Conservation (phyloP, 2,888 invertebrate species). For the Pachycephus smyrnensis region DNA sequence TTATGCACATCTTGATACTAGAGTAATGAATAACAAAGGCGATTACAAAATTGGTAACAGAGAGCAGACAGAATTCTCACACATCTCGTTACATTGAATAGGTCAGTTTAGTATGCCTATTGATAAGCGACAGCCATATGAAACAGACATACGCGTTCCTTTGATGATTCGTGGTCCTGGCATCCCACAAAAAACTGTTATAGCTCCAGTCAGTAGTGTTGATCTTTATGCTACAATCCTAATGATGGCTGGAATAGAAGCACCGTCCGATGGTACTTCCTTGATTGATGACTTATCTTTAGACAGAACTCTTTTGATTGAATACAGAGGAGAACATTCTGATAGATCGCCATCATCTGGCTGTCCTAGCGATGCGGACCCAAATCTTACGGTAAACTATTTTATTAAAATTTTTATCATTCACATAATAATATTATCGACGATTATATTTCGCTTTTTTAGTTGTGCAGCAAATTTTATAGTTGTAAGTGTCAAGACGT, state of each 20-base stretch:
- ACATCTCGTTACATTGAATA: constrained; percentile 55
- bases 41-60: neutral
- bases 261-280: constrained; percentile 63
- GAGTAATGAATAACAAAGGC: neutral
- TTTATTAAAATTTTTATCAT: neutral
- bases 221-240: constrained; percentile 89
- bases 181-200: constrained; percentile 69
- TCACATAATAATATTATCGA: neutral
- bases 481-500: constrained; percentile 90
- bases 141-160: constrained; percentile 89
- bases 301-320: constrained; percentile 77
- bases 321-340: constrained; percentile 85
- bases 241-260: constrained; percentile 74
- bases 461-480: constrained; percentile 71
- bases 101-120: constrained; percentile 90
- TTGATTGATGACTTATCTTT: constrained; percentile 49
- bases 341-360: constrained; percentile 69
- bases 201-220: constrained; percentile 77
- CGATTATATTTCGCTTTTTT: constrained; percentile 5
- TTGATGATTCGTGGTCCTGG: constrained; percentile 83
- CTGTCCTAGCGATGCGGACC: constrained; percentile 76
- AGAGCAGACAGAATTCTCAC: neutral
- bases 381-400: constrained; percentile 72
- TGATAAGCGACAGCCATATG: constrained; percentile 92
- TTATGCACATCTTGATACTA: no score